A percentile compares a stretch with the other conserved stretches of the same genome.
These are phyloP conservation scores for Cyclura pinguis DNA, from an alignment of 2,797 vertebrate species.

Conservation along the genomic window DNA sequence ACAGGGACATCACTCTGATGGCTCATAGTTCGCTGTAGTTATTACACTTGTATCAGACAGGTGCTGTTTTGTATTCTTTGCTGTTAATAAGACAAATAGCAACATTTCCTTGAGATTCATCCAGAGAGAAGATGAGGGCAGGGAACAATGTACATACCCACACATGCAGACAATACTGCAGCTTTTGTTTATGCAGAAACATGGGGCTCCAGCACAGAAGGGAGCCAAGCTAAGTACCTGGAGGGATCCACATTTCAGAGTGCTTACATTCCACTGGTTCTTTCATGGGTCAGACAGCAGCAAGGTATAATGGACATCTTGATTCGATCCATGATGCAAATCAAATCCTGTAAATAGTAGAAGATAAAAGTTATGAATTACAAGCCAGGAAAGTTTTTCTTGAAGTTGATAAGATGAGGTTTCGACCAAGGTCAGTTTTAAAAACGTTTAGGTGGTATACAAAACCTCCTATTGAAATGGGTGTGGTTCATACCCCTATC, in stretches of 20 bases:
- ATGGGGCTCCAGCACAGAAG: neutral
- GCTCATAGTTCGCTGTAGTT: neutral
- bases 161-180: neutral
- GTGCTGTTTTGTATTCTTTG: neutral
- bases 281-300: constrained; percentile 19
- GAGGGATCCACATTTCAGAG: neutral
- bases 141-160: neutral
- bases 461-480: neutral
- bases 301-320: constrained; percentile 14
- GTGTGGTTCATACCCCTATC: too few species aligned
- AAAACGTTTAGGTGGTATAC: neutral
- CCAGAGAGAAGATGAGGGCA: neutral
- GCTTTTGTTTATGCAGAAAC: neutral
- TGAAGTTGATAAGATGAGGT: neutral
- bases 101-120: neutral
- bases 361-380: neutral
- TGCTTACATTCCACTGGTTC: neutral
- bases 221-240: neutral
- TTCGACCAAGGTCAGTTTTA: neutral
- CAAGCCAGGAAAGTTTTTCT: neutral
- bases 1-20: neutral
- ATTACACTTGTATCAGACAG: neutral
- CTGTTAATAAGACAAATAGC: neutral
- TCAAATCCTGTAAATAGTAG: constrained; percentile 23
- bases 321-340: constrained; percentile 1